A percentile compares a stretch with the other conserved stretches of the same genome.
These are phyloP conservation scores for Physeter macrocephalus DNA, from an alignment of 2,113 vertebrate genomes.

Conservation along the genomic window DNA sequence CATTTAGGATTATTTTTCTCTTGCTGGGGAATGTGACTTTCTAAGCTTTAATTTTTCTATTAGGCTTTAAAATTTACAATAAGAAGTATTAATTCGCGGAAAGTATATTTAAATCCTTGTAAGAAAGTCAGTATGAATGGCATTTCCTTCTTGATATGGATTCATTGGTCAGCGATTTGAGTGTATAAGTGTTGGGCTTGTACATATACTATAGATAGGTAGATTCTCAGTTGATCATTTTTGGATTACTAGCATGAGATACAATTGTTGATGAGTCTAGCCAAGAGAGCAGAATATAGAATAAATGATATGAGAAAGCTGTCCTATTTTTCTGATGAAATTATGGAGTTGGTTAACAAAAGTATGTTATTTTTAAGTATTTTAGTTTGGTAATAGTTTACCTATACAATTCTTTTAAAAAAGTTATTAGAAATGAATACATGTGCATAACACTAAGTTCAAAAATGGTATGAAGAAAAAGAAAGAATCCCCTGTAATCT, in stretches of 20 bases:
- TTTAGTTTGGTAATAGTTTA: not conserved
- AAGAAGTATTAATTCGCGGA: not conserved
- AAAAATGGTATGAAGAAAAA: not conserved
- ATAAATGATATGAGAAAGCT: not conserved
- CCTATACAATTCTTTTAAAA: not conserved
- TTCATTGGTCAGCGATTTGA: not conserved
- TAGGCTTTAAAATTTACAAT: constrained; percentile 16
- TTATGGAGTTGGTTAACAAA: not conserved
- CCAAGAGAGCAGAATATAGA: not conserved
- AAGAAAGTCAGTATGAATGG: not conserved
- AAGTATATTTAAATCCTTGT: constrained; percentile 23
- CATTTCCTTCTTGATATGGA: constrained; percentile 9
- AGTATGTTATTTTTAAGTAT: not conserved
- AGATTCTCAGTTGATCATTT: not conserved
- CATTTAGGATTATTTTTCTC: constrained; percentile 13
- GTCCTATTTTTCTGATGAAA: not conserved
- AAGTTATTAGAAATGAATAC: not conserved
- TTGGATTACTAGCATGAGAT: not conserved
- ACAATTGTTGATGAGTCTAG: not conserved
- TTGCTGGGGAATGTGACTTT: not conserved
- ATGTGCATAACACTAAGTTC: not conserved
- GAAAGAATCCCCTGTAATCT: not conserved
- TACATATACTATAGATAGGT: not conserved
- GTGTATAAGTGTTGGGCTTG: not conserved
- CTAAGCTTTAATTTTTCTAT: not conserved